A percentile compares a stretch with the other conserved stretches of the same genome.
These are phyloP conservation scores for Nasonia oneida DNA, from an alignment of 2,888 invertebrate genomes.

Conservation along the genomic window DNA sequence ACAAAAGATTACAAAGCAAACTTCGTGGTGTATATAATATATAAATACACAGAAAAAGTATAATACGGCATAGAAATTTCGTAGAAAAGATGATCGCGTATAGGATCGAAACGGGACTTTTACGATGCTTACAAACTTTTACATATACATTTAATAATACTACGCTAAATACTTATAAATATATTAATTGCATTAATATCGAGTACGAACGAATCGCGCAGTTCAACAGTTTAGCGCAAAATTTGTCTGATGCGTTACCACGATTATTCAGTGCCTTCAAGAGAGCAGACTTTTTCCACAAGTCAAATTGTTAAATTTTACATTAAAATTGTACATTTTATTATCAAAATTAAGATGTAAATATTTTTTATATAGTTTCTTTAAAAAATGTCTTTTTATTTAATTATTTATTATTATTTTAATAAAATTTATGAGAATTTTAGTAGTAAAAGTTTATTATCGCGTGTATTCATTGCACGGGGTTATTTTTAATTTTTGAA, in stretches of 20 bases:
- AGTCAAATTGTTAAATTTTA: not conserved
- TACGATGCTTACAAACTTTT: slow-evolving; percentile 21
- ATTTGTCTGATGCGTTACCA: not conserved
- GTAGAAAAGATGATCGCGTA: slow-evolving; percentile 27
- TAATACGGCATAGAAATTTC: slow-evolving; percentile 20
- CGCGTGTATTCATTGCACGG: not conserved
- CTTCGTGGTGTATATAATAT: not conserved
- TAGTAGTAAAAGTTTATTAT: not conserved
- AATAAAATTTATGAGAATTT: not conserved
- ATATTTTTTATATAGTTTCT: not conserved
- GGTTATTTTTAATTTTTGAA: not conserved
- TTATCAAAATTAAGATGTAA: slow-evolving; percentile 14
- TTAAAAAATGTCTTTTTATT: not conserved
- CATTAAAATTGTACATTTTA: slow-evolving; percentile 26
- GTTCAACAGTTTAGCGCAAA: slow-evolving; percentile 13
- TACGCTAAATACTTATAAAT: slow-evolving; percentile 19
- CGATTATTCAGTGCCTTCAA: slow-evolving; percentile 36
- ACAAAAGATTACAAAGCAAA: slow-evolving; percentile 7
- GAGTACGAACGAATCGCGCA: slow-evolving; percentile 31
- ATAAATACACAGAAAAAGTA: slow-evolving; percentile 7
- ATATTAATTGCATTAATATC: slow-evolving; percentile 36
- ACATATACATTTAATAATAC: slow-evolving; percentile 31
- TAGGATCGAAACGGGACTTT: not conserved
- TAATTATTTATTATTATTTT: not conserved
- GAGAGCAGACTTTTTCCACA: slow-evolving; percentile 49